These are phyloP conservation scores for Holacanthus passer DNA, from an alignment of 2,113 vertebrate species.

Conservation along the genomic window DNA sequence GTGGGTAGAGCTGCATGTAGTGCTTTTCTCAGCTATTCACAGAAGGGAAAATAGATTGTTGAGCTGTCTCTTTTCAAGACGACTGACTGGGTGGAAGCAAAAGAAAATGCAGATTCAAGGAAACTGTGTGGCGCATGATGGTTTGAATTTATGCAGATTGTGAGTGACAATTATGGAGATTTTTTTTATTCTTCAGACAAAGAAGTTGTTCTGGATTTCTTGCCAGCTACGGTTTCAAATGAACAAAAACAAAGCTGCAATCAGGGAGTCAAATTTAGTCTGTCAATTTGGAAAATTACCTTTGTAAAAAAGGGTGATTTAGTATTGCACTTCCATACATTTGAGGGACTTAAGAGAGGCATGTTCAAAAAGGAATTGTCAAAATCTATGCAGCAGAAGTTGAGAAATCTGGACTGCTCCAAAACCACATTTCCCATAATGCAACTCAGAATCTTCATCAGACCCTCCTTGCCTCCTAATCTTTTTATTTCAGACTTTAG, in stretches of 20 bases:
- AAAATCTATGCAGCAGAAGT: neutral
- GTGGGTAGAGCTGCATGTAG: conserved; percentile 10
- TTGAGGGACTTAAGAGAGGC: neutral
- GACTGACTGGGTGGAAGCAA: neutral
- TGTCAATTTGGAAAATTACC: neutral
- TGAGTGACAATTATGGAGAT: neutral
- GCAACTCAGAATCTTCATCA: neutral
- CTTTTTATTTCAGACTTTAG: neutral
- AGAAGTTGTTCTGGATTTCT: neutral
- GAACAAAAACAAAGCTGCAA: neutral
- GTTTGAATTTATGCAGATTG: neutral
- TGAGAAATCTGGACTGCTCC: neutral
- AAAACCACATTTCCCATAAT: neutral
- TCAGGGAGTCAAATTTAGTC: neutral
- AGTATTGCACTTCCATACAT: no score
- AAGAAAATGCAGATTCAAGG: neutral
- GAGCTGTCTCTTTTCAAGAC: conserved; percentile 6
- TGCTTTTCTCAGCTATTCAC: conserved; percentile 20
- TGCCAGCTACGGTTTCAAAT: neutral
- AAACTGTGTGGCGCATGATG: neutral
- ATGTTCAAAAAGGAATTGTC: neutral
- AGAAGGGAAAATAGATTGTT: conserved; percentile 14
- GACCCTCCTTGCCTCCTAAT: neutral
- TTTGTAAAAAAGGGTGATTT: neutral
- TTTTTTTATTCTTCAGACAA: neutral